A percentile compares a stretch with the other conserved stretches of the same genome.
These are phyloP conservation scores for Ailurus styani DNA, from an alignment of 2,113 vertebrate species.

Conservation along the genomic window DNA sequence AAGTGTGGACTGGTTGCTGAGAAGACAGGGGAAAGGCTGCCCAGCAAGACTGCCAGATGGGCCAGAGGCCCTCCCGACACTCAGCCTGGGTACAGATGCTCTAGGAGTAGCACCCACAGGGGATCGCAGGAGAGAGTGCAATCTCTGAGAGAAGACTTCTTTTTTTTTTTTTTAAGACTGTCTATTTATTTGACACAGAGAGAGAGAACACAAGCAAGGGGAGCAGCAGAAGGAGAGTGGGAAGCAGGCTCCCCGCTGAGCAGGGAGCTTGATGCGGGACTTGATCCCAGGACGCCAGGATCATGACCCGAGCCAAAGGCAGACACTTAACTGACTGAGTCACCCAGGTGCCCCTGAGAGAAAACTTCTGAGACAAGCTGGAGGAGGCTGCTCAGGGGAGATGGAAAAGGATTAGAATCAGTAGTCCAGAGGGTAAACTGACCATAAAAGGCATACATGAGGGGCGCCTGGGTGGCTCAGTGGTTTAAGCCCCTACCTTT, in stretches of 20 bases:
- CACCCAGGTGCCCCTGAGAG: too few relatives aligned
- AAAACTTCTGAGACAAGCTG: not conserved
- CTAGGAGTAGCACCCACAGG: not conserved
- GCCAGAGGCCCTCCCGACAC: not conserved
- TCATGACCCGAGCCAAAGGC: too few relatives aligned
- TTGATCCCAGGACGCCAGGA: too few relatives aligned
- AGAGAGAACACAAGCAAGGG: too few relatives aligned
- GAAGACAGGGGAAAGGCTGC: not conserved
- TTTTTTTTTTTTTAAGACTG: too few relatives aligned
- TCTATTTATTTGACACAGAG: too few relatives aligned
- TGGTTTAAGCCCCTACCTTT: too few relatives aligned
- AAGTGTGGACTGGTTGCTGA: not conserved
- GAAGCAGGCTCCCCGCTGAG: too few relatives aligned
- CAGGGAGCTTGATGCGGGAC: too few relatives aligned
- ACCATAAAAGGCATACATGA: not conserved
- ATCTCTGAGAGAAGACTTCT: not conserved
- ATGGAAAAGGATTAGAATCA: not conserved
- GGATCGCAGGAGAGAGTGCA: not conserved
- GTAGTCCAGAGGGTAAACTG: not conserved
- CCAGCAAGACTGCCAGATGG: not conserved
- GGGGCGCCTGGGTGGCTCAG: too few relatives aligned
- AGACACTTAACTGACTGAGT: too few relatives aligned
- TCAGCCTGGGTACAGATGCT: not conserved
- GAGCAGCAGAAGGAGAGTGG: too few relatives aligned
- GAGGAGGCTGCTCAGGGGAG: not conserved